Percentiles rank a stretch among this genome's conserved stretches.
Evolutionary conservation across 2,888 invertebrate genomes (phyloP).

Genomic region (Emesis furor): DNA sequence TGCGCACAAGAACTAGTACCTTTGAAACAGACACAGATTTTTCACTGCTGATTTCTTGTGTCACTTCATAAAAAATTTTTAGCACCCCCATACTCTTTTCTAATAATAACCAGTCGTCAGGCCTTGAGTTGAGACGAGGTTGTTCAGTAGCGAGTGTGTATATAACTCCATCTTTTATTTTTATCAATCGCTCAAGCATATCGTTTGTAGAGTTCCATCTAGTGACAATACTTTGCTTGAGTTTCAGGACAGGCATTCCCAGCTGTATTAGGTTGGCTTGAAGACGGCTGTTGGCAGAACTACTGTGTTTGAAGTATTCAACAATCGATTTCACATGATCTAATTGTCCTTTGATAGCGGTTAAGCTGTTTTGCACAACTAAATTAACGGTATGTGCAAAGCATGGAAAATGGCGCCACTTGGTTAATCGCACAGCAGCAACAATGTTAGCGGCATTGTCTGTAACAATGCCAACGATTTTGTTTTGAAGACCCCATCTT

Average conservation of each 20-base stretch:
- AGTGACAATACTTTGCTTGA: constrained; percentile 1
- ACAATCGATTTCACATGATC: constrained; percentile 66
- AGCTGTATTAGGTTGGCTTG: constrained; percentile 51
- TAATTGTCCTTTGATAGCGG: constrained; percentile 25
- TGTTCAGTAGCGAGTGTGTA: neutral
- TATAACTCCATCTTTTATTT: neutral
- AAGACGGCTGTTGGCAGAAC: constrained; percentile 39
- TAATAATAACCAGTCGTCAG: constrained; percentile 39
- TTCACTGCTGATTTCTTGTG: constrained; percentile 56
- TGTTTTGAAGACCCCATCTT: neutral
- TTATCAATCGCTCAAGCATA: constrained; percentile 7
- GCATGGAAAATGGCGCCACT: constrained; percentile 69
- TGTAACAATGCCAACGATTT: constrained; percentile 29
- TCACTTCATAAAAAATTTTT: constrained; percentile 58
- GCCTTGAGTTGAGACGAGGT: constrained; percentile 34
- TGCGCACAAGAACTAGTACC: neutral
- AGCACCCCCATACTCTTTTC: constrained; percentile 42
- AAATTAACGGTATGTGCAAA: constrained; percentile 71
- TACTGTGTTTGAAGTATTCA: constrained; percentile 61
- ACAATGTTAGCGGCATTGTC: constrained; percentile 71
- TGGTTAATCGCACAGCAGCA: constrained; percentile 59
- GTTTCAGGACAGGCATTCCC: constrained; percentile 27
- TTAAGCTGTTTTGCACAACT: constrained; percentile 54
- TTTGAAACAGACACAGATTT: constrained; percentile 56
- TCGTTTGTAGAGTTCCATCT: constrained; percentile 26